Evolutionary conservation across 1,140 invertebrate genomes (phyloP).

Genomic region (Dermatophagoides farinae): DNA sequence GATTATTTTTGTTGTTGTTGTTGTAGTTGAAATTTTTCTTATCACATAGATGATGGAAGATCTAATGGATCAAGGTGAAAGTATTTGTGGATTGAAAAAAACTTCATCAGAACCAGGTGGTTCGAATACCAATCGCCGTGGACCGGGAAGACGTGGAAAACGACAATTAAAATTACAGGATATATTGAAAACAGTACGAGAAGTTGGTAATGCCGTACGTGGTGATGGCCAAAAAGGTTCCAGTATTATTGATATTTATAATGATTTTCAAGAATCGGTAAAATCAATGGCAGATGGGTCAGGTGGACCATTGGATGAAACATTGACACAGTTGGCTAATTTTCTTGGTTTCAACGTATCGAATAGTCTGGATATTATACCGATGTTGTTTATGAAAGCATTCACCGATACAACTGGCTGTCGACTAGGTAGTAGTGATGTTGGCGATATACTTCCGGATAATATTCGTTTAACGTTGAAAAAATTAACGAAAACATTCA

Average conservation of each 20-base stretch:
- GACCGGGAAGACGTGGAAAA: background rate
- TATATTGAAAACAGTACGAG: constrained; percentile 6
- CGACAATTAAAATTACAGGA: constrained; percentile 4
- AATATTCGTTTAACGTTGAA: constrained; percentile 1
- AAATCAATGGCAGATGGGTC: constrained; percentile 10
- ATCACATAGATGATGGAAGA: constrained; percentile 3
- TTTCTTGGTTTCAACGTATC: constrained; percentile 11
- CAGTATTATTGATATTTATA: constrained; percentile 5
- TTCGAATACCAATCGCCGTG: background rate
- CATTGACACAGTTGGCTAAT: constrained; percentile 12
- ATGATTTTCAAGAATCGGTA: constrained; percentile 2
- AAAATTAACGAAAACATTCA: constrained; percentile 9
- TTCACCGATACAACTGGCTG: constrained; percentile 15
- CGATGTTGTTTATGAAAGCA: constrained; percentile 13
- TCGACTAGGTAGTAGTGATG: constrained; percentile 7
- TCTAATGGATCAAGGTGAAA: background rate
- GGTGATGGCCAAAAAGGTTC: constrained; percentile 9
- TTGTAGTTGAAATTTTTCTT: background rate
- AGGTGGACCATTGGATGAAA: constrained; percentile 9
- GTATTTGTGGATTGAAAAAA: background rate
- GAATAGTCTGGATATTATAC: constrained; percentile 8
- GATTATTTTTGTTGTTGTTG: background rate
- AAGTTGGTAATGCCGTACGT: constrained; percentile 3
- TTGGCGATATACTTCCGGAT: background rate
- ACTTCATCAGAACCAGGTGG: background rate